Percentiles rank a stretch among this genome's conserved stretches.
These are phyloP conservation scores for Baryphthengus martii DNA, from an alignment of 2,113 vertebrate species.

Conservation along the genomic window DNA sequence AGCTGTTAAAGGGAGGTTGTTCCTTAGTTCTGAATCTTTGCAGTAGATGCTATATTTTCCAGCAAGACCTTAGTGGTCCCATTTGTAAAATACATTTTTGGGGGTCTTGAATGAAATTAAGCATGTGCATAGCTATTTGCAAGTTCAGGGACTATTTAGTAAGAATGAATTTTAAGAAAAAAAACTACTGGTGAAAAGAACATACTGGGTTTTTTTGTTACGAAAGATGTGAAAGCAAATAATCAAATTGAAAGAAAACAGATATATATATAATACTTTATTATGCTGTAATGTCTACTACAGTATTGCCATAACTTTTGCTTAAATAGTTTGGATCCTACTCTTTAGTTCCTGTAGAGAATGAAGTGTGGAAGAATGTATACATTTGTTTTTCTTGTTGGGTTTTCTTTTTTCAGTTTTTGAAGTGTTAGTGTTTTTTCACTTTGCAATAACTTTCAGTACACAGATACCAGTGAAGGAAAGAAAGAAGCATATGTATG, in stretches of 20 bases:
- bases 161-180: background rate
- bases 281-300: background rate
- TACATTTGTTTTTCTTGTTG: background rate
- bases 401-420: background rate
- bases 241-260: background rate
- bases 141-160: background rate
- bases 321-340: background rate
- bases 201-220: background rate
- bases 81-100: constrained; percentile 47
- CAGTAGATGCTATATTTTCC: background rate
- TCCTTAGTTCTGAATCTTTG: background rate
- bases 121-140: background rate
- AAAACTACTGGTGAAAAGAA: background rate
- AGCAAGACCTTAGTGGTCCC: background rate
- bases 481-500: constrained; percentile 34
- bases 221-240: background rate
- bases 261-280: background rate
- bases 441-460: background rate
- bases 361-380: background rate
- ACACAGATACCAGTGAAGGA: constrained; percentile 12
- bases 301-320: background rate
- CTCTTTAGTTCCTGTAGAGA: background rate
- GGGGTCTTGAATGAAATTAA: constrained; percentile 2
- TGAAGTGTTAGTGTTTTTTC: background rate
- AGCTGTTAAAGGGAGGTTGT: background rate